Conservation (phyloP, 2,888 invertebrate genomes). For the Drosophila anomelani region DNA sequence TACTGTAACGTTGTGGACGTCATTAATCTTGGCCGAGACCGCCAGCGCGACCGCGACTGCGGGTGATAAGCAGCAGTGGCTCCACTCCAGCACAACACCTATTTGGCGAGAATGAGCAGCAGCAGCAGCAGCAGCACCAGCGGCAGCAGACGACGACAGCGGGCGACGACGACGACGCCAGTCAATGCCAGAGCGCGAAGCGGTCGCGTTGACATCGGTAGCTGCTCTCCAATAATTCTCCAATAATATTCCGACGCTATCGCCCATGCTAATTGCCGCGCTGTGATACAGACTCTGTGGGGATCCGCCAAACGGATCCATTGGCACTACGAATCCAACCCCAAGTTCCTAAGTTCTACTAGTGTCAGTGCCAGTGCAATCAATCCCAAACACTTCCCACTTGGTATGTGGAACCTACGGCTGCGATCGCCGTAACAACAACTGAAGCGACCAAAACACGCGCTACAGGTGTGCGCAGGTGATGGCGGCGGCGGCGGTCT, state of each 20-base stretch:
- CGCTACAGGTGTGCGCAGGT: constrained; percentile 60
- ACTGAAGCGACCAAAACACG: constrained; percentile 50
- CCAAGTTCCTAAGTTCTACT: constrained; percentile 14
- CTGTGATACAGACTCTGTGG: constrained; percentile 32
- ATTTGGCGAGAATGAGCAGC: constrained; percentile 43
- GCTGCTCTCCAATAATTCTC: constrained; percentile 62
- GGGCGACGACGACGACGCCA: constrained; percentile 41
- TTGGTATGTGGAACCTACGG: constrained; percentile 25
- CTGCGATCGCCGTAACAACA: constrained; percentile 33
- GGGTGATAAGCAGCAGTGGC: constrained; percentile 52
- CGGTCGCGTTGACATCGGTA: constrained; percentile 72
- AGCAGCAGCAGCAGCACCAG: constrained; percentile 21
- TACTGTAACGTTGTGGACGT: constrained; percentile 30
- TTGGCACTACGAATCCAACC: neutral
- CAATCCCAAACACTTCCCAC: constrained; percentile 19
- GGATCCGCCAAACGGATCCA: constrained; percentile 14
- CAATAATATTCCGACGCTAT: constrained; percentile 30
- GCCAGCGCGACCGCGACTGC: constrained; percentile 21
- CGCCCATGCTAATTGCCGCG: constrained; percentile 24
- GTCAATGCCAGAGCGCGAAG: constrained; percentile 76
- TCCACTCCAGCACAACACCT: constrained; percentile 43
- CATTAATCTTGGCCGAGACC: constrained; percentile 39
- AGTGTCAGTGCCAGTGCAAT: constrained; percentile 18
- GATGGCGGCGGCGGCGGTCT: constrained; percentile 28
- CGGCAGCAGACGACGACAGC: constrained; percentile 7